A percentile compares a stretch with the other conserved stretches of the same genome.
These are phyloP conservation scores for Coptodon rendalli DNA, from an alignment of 2,113 vertebrate species.

Conservation along the genomic window DNA sequence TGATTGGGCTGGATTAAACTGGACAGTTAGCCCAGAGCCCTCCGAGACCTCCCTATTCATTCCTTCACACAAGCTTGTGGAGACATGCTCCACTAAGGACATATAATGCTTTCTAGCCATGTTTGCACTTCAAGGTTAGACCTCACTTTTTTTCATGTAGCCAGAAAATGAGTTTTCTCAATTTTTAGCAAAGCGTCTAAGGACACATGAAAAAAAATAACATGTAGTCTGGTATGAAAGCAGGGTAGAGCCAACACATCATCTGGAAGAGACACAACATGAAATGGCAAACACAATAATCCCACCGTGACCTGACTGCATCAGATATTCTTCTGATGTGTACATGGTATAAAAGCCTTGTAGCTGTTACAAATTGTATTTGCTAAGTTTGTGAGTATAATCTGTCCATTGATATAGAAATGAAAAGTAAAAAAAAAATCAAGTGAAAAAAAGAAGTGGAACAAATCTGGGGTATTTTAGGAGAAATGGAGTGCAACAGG, in stretches of 20 bases:
- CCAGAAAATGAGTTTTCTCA: background rate
- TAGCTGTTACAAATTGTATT: background rate
- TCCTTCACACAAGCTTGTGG: background rate
- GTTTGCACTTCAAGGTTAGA: background rate
- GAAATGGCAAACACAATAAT: background rate
- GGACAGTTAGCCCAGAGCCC: background rate
- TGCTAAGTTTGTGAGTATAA: background rate
- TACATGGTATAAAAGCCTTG: background rate
- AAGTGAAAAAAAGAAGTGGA: background rate
- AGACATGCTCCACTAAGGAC: background rate
- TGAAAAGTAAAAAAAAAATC: background rate
- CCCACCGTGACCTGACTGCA: background rate
- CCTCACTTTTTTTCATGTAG: background rate
- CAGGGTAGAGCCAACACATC: background rate
- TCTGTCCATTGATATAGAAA: background rate
- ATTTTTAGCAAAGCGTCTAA: background rate
- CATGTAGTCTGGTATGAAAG: background rate
- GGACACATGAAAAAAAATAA: background rate
- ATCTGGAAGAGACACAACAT: background rate
- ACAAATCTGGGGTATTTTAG: background rate
- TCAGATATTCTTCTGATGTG: background rate
- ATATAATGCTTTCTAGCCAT: background rate
- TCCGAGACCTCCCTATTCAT: background rate
- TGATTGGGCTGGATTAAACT: background rate
- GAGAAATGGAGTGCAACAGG: background rate